Evolutionary conservation across 2,797 vertebrate species (phyloP).

Genomic region (Karalla daura): DNA sequence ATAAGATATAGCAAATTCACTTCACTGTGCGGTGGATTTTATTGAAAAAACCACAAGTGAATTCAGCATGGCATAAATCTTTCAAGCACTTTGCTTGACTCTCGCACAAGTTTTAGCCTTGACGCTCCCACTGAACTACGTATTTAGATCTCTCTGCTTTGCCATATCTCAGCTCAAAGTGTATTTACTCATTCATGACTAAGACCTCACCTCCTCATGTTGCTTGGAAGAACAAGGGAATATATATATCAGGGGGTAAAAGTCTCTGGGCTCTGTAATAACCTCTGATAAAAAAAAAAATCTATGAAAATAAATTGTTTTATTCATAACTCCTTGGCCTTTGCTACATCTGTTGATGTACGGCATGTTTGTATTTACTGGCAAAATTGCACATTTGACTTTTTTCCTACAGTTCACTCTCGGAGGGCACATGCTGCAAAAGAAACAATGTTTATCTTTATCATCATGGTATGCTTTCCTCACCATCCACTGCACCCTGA

Average conservation of each 20-base stretch:
- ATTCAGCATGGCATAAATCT: conserved; percentile 4
- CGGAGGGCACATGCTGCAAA: background rate
- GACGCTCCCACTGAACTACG: conserved; percentile 13
- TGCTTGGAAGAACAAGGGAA: background rate
- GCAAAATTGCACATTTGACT: background rate
- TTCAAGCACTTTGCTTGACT: background rate
- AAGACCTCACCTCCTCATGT: conserved; percentile 2
- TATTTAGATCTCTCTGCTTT: conserved; percentile 36
- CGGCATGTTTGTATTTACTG: conserved; percentile 6
- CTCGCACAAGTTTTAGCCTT: background rate
- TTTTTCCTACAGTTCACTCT: conserved; percentile 14
- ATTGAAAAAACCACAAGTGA: conserved; percentile 2
- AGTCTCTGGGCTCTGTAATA: background rate
- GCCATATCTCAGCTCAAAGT: conserved; percentile 21
- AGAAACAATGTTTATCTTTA: conserved; percentile 1
- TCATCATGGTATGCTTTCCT: conserved; percentile 53
- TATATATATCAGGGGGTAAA: conserved; percentile 13
- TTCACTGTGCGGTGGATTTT: conserved; percentile 3
- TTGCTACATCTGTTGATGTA: conserved; percentile 1
- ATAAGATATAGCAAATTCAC: conserved; percentile 5
- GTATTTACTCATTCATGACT: conserved; percentile 35
- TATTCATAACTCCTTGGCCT: background rate
- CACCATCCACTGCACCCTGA: conserved; percentile 96
- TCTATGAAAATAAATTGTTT: too few species aligned
- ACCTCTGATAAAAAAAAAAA: background rate